phyloP scores from a whole-genome alignment of 2,888 invertebrate genomes.

The Cephus spinipes region DNA sequence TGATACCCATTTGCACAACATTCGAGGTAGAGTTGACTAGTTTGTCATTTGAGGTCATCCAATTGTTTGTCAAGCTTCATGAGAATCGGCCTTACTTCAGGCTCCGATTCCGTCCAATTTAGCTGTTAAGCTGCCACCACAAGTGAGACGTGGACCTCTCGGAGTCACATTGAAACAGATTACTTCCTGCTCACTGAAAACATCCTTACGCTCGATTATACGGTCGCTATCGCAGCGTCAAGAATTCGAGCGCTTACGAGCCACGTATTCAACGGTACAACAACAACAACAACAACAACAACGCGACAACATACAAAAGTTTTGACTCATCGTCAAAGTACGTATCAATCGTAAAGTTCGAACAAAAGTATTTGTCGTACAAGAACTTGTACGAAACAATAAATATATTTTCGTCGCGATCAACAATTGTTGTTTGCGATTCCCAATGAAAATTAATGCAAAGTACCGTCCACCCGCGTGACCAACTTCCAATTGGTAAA shows the following conservation, averaged over 20 bases:
- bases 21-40: too few species aligned
- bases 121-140: conserved; percentile 1
- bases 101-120: background rate
- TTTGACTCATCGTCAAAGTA: too few species aligned
- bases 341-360: too few species aligned
- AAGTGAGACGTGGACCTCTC: conserved; percentile 24
- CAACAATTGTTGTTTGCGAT: too few species aligned
- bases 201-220: conserved; percentile 21
- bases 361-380: too few species aligned
- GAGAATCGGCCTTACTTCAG: background rate
- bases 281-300: background rate
- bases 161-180: conserved; percentile 58
- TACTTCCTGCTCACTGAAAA: conserved; percentile 57
- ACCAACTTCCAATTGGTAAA: too few species aligned
- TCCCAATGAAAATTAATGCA: too few species aligned
- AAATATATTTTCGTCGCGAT: too few species aligned
- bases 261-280: background rate
- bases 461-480: too few species aligned
- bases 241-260: background rate
- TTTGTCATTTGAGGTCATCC: background rate
- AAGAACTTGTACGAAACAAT: too few species aligned
- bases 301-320: too few species aligned
- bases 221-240: background rate
- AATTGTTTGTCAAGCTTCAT: background rate
- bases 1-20: too few species aligned